Conservation (phyloP, 2,888 invertebrate genomes). For the Tuta absoluta region DNA sequence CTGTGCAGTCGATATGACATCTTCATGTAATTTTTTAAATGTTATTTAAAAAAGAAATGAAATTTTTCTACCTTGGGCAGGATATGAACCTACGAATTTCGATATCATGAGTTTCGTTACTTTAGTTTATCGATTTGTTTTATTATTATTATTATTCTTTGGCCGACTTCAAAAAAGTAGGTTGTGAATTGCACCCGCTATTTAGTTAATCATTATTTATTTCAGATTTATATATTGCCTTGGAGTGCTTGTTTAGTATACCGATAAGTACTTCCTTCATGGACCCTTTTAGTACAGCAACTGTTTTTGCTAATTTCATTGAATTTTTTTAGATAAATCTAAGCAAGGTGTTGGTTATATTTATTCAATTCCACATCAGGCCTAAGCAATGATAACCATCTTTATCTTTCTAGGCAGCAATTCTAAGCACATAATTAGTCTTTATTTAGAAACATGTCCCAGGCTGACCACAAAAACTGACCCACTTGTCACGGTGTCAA, state of each 20-base stretch:
- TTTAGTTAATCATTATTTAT: no score
- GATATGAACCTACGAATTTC: no score
- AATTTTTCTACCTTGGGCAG: no score
- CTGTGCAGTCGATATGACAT: no score
- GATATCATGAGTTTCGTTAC: no score
- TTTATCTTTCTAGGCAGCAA: neutral
- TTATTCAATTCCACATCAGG: conserved; percentile 10
- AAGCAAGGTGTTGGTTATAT: neutral
- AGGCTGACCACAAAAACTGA: conserved; percentile 11
- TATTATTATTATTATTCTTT: no score
- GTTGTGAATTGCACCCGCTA: no score
- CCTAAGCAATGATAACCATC: neutral
- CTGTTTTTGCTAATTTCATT: neutral
- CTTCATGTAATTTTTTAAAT: no score
- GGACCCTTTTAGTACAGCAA: neutral
- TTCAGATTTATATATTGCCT: no score
- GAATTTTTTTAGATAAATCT: neutral
- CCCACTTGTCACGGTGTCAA: conserved; percentile 17
- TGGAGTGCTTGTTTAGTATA: neutral
- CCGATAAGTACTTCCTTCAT: neutral
- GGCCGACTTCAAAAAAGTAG: no score
- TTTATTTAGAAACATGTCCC: conserved; percentile 12
- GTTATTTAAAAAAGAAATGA: no score
- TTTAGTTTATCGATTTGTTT: no score
- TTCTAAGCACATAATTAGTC: conserved; percentile 17